Evolutionary conservation across 2,888 invertebrate species (phyloP), one percentile per base, ranked within the genome.

Genomic region (Chalcosyrphus nemorum): DNA sequence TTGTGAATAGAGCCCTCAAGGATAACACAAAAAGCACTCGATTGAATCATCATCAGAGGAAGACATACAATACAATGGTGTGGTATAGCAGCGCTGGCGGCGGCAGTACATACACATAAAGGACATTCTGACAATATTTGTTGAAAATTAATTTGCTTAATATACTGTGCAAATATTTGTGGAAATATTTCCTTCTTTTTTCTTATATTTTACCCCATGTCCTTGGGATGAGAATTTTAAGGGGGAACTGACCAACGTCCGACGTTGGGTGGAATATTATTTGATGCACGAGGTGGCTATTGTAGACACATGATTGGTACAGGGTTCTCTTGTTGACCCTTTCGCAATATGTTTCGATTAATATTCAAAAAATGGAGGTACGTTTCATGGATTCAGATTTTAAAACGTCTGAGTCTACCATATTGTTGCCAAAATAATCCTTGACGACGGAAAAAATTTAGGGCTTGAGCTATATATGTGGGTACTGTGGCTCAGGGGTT

Each of bases 71-170:
- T n/a, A n/a, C n/a, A n/a, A n/a, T n/a, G n/a, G n/a, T n/a, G n/a
- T n/a, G n/a, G n/a, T n/a, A n/a, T n/a, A n/a, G n/a, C n/a, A 38
- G 15, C 47, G 47, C 47, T 35, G 56, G 19, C 4, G 56, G 38
- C n/a, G n/a, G n/a, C n/a, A n/a, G n/a, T n/a, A n/a, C n/a, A n/a
- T n/a, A n/a, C n/a, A 54, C 77, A 54, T 13, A 71, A 65, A 78
- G 56, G 63, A 78, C 71, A 71, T 57, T 71, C 38, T 52, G 70
- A 32, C 61, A 81, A 81, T 76, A 70, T 81, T 81, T 75, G 81
- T 76, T 81, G 70, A 47, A 76, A 81, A 76, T 76, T 81, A 81
- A 81, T 81, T 81, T 75, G 70, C 41, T 70, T 81, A 81, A 76
- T 81, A 75, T 52, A 56, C 81, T 70, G 50, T 27, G 47, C 24